Conservation (phyloP, 2,797 vertebrate genomes). For the Betta splendens region DNA sequence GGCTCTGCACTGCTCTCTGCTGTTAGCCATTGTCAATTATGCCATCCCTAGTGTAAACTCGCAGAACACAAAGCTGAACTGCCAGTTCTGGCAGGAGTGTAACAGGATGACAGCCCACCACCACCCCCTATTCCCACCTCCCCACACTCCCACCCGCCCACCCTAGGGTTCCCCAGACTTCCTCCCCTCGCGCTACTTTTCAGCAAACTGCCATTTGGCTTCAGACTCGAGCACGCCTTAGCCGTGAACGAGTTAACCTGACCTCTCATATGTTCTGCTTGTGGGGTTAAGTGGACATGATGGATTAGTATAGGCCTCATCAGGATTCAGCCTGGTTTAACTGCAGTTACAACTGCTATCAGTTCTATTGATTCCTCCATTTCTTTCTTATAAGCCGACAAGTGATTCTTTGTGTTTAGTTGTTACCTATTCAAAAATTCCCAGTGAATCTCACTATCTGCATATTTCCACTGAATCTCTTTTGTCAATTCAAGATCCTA, state of each 20-base stretch:
- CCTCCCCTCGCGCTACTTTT: constrained; percentile 74
- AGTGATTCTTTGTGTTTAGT: constrained; percentile 9
- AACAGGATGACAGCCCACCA: constrained; percentile 81
- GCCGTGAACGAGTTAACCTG: constrained; percentile 67
- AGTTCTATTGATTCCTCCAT: constrained; percentile 41
- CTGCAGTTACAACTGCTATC: constrained; percentile 50
- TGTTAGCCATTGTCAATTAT: constrained; percentile 89
- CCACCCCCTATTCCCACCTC: constrained; percentile 38
- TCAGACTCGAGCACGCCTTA: constrained; percentile 51
- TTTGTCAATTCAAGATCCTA: constrained; percentile 13
- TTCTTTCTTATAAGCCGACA: constrained; percentile 27
- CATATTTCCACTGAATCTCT: constrained; percentile 2
- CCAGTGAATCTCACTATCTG: neutral
- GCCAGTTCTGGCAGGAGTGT: constrained; percentile 84
- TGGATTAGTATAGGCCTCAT: constrained; percentile 71
- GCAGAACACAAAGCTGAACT: constrained; percentile 85
- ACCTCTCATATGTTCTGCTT: constrained; percentile 69
- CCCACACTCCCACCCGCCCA: constrained; percentile 39
- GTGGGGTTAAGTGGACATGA: constrained; percentile 79
- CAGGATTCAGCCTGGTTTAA: constrained; percentile 61
- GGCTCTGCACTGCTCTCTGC: constrained; percentile 83
- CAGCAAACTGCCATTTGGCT: constrained; percentile 72
- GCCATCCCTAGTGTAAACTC: constrained; percentile 86
- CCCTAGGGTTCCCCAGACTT: constrained; percentile 71
- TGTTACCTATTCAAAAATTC: neutral